Percentiles rank a stretch among this genome's conserved stretches.
These are phyloP conservation scores for Maniola hyperantus DNA, from an alignment of 2,888 invertebrate species.

Conservation along the genomic window DNA sequence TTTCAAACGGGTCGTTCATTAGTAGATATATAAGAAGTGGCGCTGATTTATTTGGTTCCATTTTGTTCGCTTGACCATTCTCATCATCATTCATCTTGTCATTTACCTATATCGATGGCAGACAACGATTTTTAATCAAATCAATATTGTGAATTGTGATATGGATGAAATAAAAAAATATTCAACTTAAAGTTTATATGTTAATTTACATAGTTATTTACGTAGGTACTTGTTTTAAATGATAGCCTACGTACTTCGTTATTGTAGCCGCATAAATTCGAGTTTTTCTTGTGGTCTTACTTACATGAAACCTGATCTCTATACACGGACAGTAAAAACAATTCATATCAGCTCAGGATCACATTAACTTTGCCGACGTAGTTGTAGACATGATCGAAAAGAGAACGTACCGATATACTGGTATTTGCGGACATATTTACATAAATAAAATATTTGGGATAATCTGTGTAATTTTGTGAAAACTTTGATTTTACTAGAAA, in stretches of 20 bases:
- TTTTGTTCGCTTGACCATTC: no score
- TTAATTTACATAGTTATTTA: background rate
- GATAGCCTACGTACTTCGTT: background rate
- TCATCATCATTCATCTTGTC: no score
- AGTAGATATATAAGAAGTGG: no score
- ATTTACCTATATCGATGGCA: no score
- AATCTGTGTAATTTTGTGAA: background rate
- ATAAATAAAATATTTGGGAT: background rate
- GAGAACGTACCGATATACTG: background rate
- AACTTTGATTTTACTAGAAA: background rate
- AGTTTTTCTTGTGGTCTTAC: conserved; percentile 1
- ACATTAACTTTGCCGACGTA: background rate
- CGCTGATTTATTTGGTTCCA: no score
- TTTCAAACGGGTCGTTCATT: no score
- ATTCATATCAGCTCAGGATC: background rate
- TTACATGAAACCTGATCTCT: conserved; percentile 15
- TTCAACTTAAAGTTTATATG: no score
- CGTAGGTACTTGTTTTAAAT: background rate
- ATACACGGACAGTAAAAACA: background rate
- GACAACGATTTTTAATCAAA: no score
- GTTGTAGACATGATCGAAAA: conserved; percentile 11
- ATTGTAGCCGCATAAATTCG: background rate
- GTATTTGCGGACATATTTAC: background rate
- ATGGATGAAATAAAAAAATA: no score
- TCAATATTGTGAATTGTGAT: no score